Percentiles rank a stretch among this genome's conserved stretches.
Conservation (phyloP, 2,888 invertebrate genomes). For the Euzophera pinguis region DNA sequence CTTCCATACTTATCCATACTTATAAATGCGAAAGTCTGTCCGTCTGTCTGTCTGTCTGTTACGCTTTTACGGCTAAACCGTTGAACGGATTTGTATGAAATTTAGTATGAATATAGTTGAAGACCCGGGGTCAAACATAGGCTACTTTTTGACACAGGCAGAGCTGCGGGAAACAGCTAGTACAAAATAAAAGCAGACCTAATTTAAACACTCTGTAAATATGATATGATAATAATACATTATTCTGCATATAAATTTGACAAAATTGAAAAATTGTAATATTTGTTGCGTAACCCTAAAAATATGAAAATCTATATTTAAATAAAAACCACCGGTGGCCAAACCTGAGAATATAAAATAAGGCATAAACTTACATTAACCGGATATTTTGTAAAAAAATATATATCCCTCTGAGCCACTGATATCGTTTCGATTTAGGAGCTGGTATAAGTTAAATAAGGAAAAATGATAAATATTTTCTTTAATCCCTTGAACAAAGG, state of each 20-base stretch:
- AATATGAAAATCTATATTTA: constrained; percentile 24
- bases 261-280: neutral
- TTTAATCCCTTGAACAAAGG: neutral
- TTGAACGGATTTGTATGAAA: too few relatives aligned
- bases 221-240: too few relatives aligned
- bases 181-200: too few relatives aligned
- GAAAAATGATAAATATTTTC: neutral
- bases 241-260: neutral
- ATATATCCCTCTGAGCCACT: constrained; percentile 32
- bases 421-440: constrained; percentile 31
- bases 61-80: too few relatives aligned
- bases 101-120: too few relatives aligned
- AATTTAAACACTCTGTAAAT: too few relatives aligned
- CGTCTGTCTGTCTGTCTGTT: too few relatives aligned
- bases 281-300: constrained; percentile 5
- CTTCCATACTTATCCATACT: too few relatives aligned
- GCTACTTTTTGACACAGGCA: too few relatives aligned
- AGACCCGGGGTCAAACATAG: too few relatives aligned
- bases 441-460: constrained; percentile 28
- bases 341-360: constrained; percentile 21
- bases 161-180: too few relatives aligned
- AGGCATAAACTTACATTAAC: constrained; percentile 31
- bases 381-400: constrained; percentile 32
- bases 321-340: constrained; percentile 19
- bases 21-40: too few relatives aligned